phyloP scores from a whole-genome alignment of 1,140 invertebrate genomes.

The Drosophila micromelanica region DNA sequence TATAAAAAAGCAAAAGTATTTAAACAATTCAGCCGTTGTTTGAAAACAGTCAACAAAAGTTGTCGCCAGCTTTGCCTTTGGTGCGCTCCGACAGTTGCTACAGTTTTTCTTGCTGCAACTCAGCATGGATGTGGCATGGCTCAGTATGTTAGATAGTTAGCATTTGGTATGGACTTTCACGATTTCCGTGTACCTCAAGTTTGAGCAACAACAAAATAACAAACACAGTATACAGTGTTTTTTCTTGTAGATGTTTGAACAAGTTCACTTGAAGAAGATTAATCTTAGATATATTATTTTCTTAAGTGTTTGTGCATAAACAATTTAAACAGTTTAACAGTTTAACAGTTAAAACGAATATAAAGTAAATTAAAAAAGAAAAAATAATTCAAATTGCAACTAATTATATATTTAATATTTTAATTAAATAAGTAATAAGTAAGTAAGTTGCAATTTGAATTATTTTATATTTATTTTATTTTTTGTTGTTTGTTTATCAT shows the following conservation, averaged over 20 bases:
- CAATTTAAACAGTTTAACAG: too few species aligned
- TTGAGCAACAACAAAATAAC: constrained; percentile 4
- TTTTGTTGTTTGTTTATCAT: too few species aligned
- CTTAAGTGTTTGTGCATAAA: background rate
- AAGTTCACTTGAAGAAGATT: background rate
- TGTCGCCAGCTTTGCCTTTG: constrained; percentile 48
- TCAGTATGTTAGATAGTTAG: constrained; percentile 44
- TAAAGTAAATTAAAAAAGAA: too few species aligned
- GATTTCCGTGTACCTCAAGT: constrained; percentile 54
- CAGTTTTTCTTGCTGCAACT: constrained; percentile 43
- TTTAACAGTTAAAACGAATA: too few species aligned
- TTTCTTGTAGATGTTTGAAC: too few species aligned
- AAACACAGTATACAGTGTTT: background rate
- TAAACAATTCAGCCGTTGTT: constrained; percentile 54
- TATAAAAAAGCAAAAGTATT: constrained; percentile 68
- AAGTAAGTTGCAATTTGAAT: too few species aligned
- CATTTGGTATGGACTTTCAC: constrained; percentile 62
- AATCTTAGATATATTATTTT: background rate
- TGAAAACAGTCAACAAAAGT: constrained; percentile 41
- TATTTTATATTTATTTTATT: too few species aligned
- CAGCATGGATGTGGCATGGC: constrained; percentile 13
- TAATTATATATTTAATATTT: too few species aligned
- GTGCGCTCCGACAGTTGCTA: constrained; percentile 58
- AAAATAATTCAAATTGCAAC: too few species aligned
- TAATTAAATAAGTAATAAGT: too few species aligned